Percentiles rank a stretch among this genome's conserved stretches.
Conservation (phyloP, 2,113 vertebrate genomes). For the Cyphomyrus discorhynchus region DNA sequence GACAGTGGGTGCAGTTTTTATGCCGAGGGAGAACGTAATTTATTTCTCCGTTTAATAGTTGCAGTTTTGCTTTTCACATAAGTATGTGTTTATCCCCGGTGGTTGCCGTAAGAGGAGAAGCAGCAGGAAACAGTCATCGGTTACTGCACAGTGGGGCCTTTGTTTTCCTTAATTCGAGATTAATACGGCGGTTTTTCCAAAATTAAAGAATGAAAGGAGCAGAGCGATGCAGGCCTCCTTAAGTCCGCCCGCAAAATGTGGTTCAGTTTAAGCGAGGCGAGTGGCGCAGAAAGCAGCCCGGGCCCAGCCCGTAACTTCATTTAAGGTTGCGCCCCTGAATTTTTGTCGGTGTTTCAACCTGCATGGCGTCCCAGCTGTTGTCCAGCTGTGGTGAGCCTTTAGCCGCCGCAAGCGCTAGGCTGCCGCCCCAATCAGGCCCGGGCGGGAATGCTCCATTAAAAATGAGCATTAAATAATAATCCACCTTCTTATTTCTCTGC, state of each 20-base stretch:
- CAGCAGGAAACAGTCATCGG: not conserved
- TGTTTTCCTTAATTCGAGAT: slow-evolving; percentile 10
- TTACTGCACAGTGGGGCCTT: not conserved
- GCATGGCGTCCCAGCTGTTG: slow-evolving; percentile 2
- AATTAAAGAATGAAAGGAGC: not conserved
- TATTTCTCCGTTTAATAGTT: not conserved
- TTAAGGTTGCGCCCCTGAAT: slow-evolving; percentile 15
- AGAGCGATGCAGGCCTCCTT: not conserved
- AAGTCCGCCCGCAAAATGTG: slow-evolving; percentile 2
- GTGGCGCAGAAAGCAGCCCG: not conserved
- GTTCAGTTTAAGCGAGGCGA: slow-evolving; percentile 14
- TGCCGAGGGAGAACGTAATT: not conserved
- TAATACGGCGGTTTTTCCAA: slow-evolving; percentile 4
- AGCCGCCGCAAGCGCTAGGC: not conserved
- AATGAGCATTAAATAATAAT: slow-evolving; percentile 5
- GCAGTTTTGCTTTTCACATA: slow-evolving; percentile 14
- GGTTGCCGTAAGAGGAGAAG: not conserved
- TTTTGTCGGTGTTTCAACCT: slow-evolving; percentile 15
- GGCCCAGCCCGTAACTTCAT: slow-evolving; percentile 4
- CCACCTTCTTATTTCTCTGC: not conserved
- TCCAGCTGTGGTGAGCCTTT: slow-evolving; percentile 12
- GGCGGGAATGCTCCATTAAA: slow-evolving; percentile 8
- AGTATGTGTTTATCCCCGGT: not conserved
- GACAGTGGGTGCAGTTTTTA: not conserved
- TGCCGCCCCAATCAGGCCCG: not conserved